phyloP scores from a whole-genome alignment of 1,140 invertebrate genomes.

The Rhynchophorus ferrugineus region DNA sequence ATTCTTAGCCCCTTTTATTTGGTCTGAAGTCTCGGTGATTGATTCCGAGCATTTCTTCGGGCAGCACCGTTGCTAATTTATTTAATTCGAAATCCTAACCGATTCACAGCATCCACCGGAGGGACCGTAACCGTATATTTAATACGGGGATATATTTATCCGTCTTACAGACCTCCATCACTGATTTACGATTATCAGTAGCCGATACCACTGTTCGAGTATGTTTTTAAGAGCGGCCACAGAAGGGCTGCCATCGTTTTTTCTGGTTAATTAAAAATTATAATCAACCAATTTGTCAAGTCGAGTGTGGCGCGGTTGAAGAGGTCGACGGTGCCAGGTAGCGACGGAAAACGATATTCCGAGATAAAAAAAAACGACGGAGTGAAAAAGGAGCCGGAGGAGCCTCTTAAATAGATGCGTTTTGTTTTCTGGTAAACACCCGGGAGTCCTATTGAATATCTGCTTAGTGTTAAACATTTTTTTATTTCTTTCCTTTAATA shows the following conservation, averaged over 20 bases:
- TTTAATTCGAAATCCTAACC: too few relatives aligned
- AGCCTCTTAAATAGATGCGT: conserved; percentile 15
- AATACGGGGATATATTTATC: conserved; percentile 2
- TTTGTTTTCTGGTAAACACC: conserved; percentile 8
- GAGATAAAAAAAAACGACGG: conserved; percentile 20
- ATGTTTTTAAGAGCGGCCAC: conserved; percentile 5
- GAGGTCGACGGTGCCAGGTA: conserved; percentile 21
- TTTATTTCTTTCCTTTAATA: conserved; percentile 7
- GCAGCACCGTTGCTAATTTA: too few relatives aligned
- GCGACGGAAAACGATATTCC: conserved; percentile 5
- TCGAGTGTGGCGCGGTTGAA: conserved; percentile 22
- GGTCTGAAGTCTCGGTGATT: too few relatives aligned
- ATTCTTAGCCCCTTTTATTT: too few relatives aligned
- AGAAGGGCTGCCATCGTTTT: conserved; percentile 4
- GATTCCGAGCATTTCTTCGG: too few relatives aligned
- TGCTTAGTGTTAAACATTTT: conserved; percentile 17
- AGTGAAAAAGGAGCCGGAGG: too few relatives aligned
- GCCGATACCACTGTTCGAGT: conserved; percentile 8
- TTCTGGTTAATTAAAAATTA: conserved; percentile 27
- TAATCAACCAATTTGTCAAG: conserved; percentile 31
- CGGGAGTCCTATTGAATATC: conserved; percentile 11
- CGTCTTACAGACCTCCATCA: conserved; percentile 7
- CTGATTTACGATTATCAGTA: conserved; percentile 12
- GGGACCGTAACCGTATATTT: not conserved
- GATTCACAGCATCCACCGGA: not conserved